phyloP scores from a whole-genome alignment of 2,888 invertebrate genomes.

The Stratiomys singularior region DNA sequence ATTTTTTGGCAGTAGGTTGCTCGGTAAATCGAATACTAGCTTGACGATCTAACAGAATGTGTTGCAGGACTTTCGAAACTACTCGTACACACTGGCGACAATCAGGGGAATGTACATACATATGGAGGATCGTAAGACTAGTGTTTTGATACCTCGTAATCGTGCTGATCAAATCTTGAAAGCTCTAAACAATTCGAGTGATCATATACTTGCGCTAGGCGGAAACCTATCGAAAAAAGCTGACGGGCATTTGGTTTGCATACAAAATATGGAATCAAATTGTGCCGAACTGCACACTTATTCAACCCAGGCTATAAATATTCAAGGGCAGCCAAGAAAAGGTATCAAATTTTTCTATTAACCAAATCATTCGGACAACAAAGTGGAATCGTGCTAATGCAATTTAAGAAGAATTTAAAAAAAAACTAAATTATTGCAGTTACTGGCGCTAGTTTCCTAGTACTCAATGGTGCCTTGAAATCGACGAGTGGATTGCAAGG shows the following conservation, averaged over 20 bases:
- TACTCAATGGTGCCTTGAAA: slow-evolving; percentile 87
- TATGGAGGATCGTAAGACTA: slow-evolving; percentile 83
- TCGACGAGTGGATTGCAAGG: slow-evolving; percentile 80
- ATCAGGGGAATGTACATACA: slow-evolving; percentile 82
- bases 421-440: slow-evolving; percentile 66
- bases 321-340: slow-evolving; percentile 82
- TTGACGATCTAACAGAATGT: neutral
- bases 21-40: neutral
- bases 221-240: slow-evolving; percentile 82
- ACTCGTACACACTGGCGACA: slow-evolving; percentile 80
- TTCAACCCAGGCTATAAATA: slow-evolving; percentile 88
- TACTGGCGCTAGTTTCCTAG: slow-evolving; percentile 91
- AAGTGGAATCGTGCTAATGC: too few relatives aligned
- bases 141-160: slow-evolving; percentile 79
- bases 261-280: slow-evolving; percentile 74
- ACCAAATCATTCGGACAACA: too few relatives aligned
- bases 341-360: too few relatives aligned
- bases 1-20: slow-evolving; percentile 75
- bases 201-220: slow-evolving; percentile 85
- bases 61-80: slow-evolving; percentile 81
- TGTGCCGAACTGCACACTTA: slow-evolving; percentile 76
- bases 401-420: too few relatives aligned
- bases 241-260: slow-evolving; percentile 88
- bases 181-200: slow-evolving; percentile 81
- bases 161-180: slow-evolving; percentile 79